Percentiles rank a stretch among this genome's conserved stretches.
These are phyloP conservation scores for Ranitomeya variabilis DNA, from an alignment of 2,113 vertebrate species.

Conservation along the genomic window DNA sequence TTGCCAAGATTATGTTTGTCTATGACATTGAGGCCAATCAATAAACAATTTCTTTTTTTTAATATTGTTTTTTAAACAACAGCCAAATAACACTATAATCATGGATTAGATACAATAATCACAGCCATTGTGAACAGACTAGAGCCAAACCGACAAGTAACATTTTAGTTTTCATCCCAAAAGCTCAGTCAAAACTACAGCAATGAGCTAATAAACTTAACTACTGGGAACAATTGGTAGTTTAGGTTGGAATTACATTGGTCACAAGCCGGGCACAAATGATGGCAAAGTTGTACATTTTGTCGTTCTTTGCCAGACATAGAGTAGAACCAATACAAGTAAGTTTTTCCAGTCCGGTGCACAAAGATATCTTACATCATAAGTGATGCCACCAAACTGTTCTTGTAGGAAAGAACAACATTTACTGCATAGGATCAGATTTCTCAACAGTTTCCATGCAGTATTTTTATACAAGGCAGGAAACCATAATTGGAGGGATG, in stretches of 20 bases:
- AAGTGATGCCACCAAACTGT: neutral
- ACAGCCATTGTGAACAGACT: neutral
- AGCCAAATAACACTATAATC: conserved; percentile 1
- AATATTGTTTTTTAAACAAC: neutral
- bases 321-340: neutral
- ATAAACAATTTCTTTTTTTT: conserved; percentile 19
- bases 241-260: neutral
- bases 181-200: neutral
- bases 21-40: conserved; percentile 7
- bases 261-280: neutral
- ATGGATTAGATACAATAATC: neutral
- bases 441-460: neutral
- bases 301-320: neutral
- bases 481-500: too few relatives aligned
- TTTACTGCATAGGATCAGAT: neutral
- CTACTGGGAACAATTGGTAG: neutral
- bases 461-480: too few relatives aligned
- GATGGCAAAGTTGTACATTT: neutral
- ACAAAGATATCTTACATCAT: neutral
- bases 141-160: neutral
- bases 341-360: neutral
- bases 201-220: neutral
- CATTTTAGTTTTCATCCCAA: neutral
- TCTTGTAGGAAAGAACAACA: neutral
- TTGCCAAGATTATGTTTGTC: conserved; percentile 2